Percentiles rank a stretch among this genome's conserved stretches.
These are phyloP conservation scores for Trichonephila clavata DNA, from an alignment of 1,140 invertebrate genomes.

Conservation along the genomic window DNA sequence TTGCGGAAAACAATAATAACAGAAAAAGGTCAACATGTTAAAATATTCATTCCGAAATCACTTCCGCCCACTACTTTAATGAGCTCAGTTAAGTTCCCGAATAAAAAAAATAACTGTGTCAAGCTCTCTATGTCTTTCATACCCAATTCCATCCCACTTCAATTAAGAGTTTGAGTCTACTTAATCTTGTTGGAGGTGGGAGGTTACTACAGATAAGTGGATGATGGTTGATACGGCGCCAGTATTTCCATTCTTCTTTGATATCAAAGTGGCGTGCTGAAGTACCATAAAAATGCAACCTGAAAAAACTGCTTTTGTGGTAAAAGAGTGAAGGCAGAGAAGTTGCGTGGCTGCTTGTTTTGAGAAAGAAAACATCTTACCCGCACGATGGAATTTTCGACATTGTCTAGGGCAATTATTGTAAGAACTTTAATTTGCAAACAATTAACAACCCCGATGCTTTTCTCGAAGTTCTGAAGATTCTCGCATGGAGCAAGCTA, in stretches of 20 bases:
- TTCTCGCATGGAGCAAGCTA: neutral
- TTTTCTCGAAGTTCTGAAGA: neutral
- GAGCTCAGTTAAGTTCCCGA: neutral
- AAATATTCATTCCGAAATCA: conserved; percentile 51
- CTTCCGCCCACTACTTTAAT: neutral
- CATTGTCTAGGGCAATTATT: conserved; percentile 35
- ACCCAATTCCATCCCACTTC: conserved; percentile 32
- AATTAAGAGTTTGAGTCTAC: conserved; percentile 55
- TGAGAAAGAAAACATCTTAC: conserved; percentile 32
- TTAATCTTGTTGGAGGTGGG: conserved; percentile 39
- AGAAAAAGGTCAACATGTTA: neutral
- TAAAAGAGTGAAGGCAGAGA: neutral
- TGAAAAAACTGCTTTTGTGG: conserved; percentile 34
- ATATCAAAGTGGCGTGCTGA: conserved; percentile 69
- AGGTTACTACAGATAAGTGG: conserved; percentile 20
- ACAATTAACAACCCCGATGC: neutral
- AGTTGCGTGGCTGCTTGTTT: conserved; percentile 14
- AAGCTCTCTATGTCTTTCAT: conserved; percentile 38
- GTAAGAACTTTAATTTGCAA: conserved; percentile 49
- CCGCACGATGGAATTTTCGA: conserved; percentile 45
- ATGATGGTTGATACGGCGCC: conserved; percentile 44
- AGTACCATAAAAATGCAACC: conserved; percentile 55
- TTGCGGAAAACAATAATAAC: too few species aligned
- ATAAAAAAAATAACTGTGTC: neutral
- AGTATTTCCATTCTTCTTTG: conserved; percentile 50